Conservation (phyloP, 2,797 vertebrate species). For the Amazona ochrocephala region DNA sequence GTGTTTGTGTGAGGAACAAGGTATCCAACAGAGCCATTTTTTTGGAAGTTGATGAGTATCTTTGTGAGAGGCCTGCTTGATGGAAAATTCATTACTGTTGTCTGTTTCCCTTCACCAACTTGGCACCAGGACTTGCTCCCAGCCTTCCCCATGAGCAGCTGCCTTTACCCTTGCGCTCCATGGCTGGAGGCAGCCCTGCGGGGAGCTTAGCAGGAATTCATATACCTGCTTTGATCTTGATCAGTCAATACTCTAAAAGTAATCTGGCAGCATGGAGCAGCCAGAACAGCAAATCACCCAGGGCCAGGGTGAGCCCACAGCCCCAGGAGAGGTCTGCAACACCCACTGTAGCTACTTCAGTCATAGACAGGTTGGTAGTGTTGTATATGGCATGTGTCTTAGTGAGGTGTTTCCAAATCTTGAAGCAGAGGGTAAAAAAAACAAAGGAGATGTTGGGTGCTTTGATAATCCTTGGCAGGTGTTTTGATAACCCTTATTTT, state of each 20-base stretch:
- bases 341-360: neutral
- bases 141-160: accelerated
- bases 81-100: neutral
- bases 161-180: neutral
- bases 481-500: neutral
- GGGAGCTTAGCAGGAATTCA: neutral
- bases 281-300: neutral
- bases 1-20: neutral
- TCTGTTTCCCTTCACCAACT: neutral
- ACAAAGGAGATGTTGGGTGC: no score
- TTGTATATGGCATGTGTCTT: neutral
- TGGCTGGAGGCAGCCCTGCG: neutral
- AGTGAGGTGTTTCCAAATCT: neutral
- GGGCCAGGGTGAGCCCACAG: neutral
- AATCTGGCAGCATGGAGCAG: neutral
- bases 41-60: neutral
- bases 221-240: neutral
- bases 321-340: neutral
- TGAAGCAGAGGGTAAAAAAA: neutral
- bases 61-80: neutral
- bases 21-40: neutral
- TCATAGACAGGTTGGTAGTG: accelerated
- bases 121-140: accelerated
- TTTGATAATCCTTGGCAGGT: neutral
- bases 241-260: neutral